Conservation (phyloP, 2,888 invertebrate species). For the Serrognathus titanus region DNA sequence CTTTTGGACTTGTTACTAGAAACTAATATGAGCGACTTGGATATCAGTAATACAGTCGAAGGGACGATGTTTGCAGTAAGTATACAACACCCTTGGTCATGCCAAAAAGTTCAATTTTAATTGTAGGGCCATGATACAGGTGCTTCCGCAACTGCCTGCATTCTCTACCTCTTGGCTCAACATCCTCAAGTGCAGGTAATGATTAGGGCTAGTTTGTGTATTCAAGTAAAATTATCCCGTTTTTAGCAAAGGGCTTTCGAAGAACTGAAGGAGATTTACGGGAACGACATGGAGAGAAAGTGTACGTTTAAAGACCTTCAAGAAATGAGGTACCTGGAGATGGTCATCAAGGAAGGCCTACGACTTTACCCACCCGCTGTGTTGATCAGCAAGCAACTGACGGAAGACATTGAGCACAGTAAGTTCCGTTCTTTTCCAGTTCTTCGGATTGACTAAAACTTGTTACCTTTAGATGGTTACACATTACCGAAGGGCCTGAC, state of each 20-base stretch:
- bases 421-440: slow-evolving; percentile 3
- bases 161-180: slow-evolving; percentile 47
- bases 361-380: slow-evolving; percentile 55
- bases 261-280: slow-evolving; percentile 44
- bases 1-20: slow-evolving; percentile 66
- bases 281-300: slow-evolving; percentile 23
- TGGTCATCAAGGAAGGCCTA: slow-evolving; percentile 54
- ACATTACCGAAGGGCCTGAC: slow-evolving; percentile 18
- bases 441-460: not conserved
- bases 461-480: slow-evolving; percentile 15
- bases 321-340: slow-evolving; percentile 55
- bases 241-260: slow-evolving; percentile 42
- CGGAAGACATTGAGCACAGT: slow-evolving; percentile 44
- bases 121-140: slow-evolving; percentile 52
- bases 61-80: slow-evolving; percentile 71
- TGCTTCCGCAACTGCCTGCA: slow-evolving; percentile 48
- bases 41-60: slow-evolving; percentile 67
- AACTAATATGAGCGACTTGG: slow-evolving; percentile 51
- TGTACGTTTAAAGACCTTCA: slow-evolving; percentile 44
- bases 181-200: slow-evolving; percentile 46
- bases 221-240: not conserved
- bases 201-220: not conserved
- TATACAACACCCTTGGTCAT: slow-evolving; percentile 3
- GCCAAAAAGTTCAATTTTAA: not conserved
- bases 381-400: slow-evolving; percentile 47